These are phyloP conservation scores for Babyrousa celebensis DNA, from an alignment of 2,797 vertebrate genomes.

Conservation along the genomic window DNA sequence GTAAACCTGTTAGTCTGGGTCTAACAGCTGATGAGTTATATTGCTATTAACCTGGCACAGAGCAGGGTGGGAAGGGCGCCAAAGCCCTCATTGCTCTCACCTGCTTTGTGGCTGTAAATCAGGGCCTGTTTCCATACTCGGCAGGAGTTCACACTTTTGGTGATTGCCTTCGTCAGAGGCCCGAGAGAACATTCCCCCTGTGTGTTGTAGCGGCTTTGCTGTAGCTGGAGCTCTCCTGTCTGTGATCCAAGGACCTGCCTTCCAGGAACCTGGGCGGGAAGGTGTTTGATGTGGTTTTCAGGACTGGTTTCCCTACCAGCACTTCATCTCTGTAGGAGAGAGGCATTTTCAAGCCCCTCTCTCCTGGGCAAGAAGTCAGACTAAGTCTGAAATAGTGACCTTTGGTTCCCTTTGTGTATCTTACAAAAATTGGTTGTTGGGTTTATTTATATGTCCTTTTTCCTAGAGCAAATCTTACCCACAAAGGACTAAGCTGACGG, in stretches of 20 bases:
- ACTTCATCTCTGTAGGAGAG: not conserved
- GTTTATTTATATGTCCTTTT: not conserved
- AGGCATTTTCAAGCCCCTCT: not conserved
- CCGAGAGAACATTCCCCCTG: not conserved
- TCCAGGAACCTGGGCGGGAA: not conserved
- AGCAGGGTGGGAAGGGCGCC: not conserved
- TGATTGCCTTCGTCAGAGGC: not conserved
- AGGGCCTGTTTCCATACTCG: not conserved
- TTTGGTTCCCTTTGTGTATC: slow-evolving; percentile 20
- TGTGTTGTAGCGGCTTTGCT: not conserved
- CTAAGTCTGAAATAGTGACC: not conserved
- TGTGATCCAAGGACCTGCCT: not conserved
- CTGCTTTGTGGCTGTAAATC: not conserved
- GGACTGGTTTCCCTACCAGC: not conserved
- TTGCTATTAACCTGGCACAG: not conserved
- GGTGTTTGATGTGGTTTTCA: not conserved
- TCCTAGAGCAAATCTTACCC: not conserved
- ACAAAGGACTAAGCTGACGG: not conserved
- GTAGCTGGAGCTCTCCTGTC: not conserved
- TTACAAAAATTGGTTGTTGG: not conserved
- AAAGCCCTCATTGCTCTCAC: not conserved
- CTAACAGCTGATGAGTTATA: not conserved
- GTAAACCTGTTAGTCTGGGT: slow-evolving; percentile 8
- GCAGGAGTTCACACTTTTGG: rapidly evolving
- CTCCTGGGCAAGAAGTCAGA: not conserved